Evolutionary conservation across 2,113 vertebrate species (phyloP), one percentile per base, ranked within the genome.

Genomic region (Grammomys surdaster): DNA sequence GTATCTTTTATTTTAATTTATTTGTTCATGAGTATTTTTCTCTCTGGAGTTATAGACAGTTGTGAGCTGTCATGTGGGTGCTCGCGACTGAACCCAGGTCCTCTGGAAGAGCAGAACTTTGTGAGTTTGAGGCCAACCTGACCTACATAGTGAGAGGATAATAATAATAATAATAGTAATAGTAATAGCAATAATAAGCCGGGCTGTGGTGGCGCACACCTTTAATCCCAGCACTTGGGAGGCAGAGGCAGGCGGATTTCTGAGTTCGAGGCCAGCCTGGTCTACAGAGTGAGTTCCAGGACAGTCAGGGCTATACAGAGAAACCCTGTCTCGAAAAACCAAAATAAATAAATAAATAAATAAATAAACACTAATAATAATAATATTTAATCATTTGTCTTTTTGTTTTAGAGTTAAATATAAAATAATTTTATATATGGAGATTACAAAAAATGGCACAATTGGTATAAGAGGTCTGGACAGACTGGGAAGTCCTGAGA

Each of bases 381-480:
- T 17, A 13, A 17, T 48, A 8, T 16, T 31, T 20, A 36, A 56
- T 51, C 51, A 56, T 56, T 56, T n/a, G 4, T 40, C 31, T n/a
- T 24, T 40, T 78, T 88, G 84, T 54, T 95, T 95, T 58, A 67
- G 16, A 70, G 48, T 36, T 51, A 60, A 93, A 89, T 82, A 51
- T 8, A 63, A 14, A 43, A 75, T 14, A 94, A 48, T 5, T 84
- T 51, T 13, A 36, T 69, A 28, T 22, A 43, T 22, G 19, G 33
- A 56, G 28, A 14, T 46, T n/a, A 28, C 43, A 22, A 77, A 54
- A 89, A 56, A 63, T 31, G 40, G 22, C 13, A 58, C 20, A 63
- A 1, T 16, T 73, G 31, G 36, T 17, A 36, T 33, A 20, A 40
- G 40, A 87, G 63, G 80, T 20, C 65, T 12, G 54, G 46, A 54